phyloP scores from a whole-genome alignment of 2,888 invertebrate genomes.

The Pteria penguin region DNA sequence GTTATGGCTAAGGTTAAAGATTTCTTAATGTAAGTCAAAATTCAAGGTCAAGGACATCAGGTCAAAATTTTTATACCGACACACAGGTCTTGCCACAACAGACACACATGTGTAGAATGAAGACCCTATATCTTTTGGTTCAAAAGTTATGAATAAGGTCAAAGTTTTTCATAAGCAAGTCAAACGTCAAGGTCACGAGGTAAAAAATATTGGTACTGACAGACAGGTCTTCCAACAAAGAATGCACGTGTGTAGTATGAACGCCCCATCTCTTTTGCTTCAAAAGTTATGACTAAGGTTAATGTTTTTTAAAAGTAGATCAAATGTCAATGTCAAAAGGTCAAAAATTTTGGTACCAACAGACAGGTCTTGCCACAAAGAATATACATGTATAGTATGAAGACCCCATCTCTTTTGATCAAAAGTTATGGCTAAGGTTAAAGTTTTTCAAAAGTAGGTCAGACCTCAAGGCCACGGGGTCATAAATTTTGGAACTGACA shows the following conservation, averaged over 20 bases:
- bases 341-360: too few species aligned
- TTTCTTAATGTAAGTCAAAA: not conserved
- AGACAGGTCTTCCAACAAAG: not conserved
- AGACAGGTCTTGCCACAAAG: not conserved
- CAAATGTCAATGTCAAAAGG: too few species aligned
- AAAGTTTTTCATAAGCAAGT: not conserved
- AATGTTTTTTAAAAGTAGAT: too few species aligned
- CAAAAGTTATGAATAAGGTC: not conserved
- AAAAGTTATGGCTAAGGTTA: not conserved
- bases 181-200: not conserved
- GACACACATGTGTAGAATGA: not conserved
- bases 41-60: not conserved
- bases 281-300: too few species aligned
- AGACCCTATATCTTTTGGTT: not conserved
- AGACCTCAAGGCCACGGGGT: not conserved
- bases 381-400: not conserved
- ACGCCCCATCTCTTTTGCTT: too few species aligned
- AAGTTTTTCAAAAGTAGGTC: not conserved
- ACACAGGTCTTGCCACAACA: not conserved
- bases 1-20: too few species aligned
- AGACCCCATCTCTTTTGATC: not conserved
- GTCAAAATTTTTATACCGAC: not conserved
- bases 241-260: not conserved
- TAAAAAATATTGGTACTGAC: not conserved
- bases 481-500: not conserved